Evolutionary conservation across 2,888 invertebrate genomes (phyloP).

Genomic region (Mongoloraphidia duomilia): DNA sequence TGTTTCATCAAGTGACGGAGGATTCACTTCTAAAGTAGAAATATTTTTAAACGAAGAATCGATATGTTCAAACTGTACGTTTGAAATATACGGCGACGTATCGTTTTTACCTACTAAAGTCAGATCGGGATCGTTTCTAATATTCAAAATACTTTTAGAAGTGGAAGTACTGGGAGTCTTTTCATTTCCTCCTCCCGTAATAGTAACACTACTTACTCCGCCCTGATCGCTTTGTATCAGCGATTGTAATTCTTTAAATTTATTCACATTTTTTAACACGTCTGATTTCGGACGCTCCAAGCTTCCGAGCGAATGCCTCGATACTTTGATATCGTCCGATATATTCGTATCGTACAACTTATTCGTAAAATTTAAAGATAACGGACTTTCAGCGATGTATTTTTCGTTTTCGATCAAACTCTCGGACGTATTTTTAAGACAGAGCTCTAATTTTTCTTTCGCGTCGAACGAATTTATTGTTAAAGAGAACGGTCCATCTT

Average conservation of each 20-base stretch:
- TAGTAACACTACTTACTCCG: constrained; percentile 13
- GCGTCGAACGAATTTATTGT: neutral
- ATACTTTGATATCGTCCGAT: constrained; percentile 48
- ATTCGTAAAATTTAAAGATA: constrained; percentile 20
- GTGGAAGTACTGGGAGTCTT: constrained; percentile 26
- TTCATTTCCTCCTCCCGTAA: constrained; percentile 21
- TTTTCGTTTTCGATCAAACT: constrained; percentile 5
- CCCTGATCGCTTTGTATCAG: constrained; percentile 11
- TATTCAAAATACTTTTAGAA: constrained; percentile 22
- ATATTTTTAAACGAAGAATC: constrained; percentile 5
- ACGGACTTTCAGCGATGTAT: constrained; percentile 4
- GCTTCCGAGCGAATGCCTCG: constrained; percentile 43
- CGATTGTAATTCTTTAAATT: constrained; percentile 10
- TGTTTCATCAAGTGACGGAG: constrained; percentile 31
- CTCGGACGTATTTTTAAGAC: constrained; percentile 6
- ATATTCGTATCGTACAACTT: constrained; percentile 40
- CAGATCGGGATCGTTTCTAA: neutral
- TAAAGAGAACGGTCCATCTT: too few relatives aligned
- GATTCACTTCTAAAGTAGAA: constrained; percentile 22
- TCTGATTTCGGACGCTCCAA: constrained; percentile 48
- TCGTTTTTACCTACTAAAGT: neutral
- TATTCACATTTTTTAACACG: constrained; percentile 36
- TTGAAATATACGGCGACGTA: neutral
- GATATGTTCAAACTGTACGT: neutral
- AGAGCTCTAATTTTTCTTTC: constrained; percentile 5